Base-by-base conservation (phyloP, 1,140 invertebrate genomes). In the Drosophila elegans region DNA sequence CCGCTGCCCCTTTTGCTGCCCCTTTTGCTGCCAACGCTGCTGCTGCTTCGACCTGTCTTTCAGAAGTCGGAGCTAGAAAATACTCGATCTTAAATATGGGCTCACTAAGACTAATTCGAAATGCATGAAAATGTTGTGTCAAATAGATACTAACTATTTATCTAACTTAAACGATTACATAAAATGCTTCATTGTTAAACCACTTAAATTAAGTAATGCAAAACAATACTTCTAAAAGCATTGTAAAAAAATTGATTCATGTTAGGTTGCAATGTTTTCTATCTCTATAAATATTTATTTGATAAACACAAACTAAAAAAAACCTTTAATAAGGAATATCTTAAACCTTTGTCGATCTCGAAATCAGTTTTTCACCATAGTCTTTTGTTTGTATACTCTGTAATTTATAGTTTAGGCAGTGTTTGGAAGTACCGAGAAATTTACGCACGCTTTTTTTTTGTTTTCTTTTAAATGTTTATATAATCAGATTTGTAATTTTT, bases 11-110 rank as follows among this genome's bases (percentile, higher is more conserved):
- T 5, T 13, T 39, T 51, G 46, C 25, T 10, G 13, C 16, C 54
- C 51, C 12, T 5, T 13, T 39, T 45, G 57, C 27, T 44, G 10
- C 1, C 3, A 6, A 12, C 16, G 29, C 3, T 16, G 21, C 39
- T 10, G 48, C 27, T 10, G 25, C 49, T 3, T 1, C 27, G 27
- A 36, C 13, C 10, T 16, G 12, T 13, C 27, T 34, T n/a, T 11
- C 27, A 66, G 59, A 63, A 66, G 62, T 36, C 42, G 32, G n/a
- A 27, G 42, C 44, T 3, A 4, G 13, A 51, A 32, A 49, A 49
- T 32, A 32, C 48, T 49, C 27, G 48, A 49, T 32, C 6, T 27
- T 9, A 2, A 13, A 11, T 34, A 29, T 21, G 0, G 16, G 16
- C n/a, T 21, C 32, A 38, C 2, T 52, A 25, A 60, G 16, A 29